phyloP scores from a whole-genome alignment of 2,113 vertebrate genomes.

The Paradoxurus hermaphroditus region DNA sequence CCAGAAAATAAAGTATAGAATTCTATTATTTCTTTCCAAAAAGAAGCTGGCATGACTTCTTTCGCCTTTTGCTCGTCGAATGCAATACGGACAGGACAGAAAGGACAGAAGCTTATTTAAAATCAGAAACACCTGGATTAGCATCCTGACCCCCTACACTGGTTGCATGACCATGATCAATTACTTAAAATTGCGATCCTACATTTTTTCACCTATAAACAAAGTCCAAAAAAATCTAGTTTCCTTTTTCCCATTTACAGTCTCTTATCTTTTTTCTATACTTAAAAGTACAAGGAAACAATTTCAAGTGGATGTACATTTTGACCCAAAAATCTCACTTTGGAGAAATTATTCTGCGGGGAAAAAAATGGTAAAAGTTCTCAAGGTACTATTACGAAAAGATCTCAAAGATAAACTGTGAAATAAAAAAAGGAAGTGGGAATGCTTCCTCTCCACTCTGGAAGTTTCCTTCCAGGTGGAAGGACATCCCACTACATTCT shows the following conservation, averaged over 20 bases:
- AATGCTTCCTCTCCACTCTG: neutral
- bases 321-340: neutral
- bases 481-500: neutral
- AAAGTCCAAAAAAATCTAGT: neutral
- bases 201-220: conserved; percentile 24
- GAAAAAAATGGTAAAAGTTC: neutral
- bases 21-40: conserved; percentile 17
- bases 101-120: neutral
- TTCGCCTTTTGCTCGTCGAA: neutral
- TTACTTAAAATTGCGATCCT: conserved; percentile 7
- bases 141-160: neutral
- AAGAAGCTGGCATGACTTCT: neutral
- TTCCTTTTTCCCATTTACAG: neutral
- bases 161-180: neutral
- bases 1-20: conserved; percentile 1
- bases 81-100: neutral
- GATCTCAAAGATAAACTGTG: neutral
- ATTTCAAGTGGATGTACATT: conserved; percentile 1
- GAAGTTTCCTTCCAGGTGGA: neutral
- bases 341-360: neutral
- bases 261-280: neutral
- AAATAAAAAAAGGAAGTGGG: neutral
- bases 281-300: neutral
- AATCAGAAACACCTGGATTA: neutral
- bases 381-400: neutral